Evolutionary conservation across 2,797 vertebrate genomes (phyloP).

Genomic region (Amazonetta brasiliensis): DNA sequence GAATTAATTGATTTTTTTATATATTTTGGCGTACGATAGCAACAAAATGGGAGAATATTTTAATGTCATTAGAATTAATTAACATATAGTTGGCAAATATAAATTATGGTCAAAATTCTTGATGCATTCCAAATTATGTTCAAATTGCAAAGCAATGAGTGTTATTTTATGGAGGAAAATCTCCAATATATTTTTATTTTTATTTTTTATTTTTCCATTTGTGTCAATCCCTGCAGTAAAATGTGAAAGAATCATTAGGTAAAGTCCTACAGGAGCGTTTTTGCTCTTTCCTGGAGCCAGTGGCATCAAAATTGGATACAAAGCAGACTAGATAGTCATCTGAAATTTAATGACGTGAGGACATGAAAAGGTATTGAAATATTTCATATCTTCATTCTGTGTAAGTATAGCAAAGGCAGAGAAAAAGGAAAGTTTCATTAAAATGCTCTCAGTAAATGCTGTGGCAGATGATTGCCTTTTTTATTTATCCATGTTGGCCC

Average conservation of each 20-base stretch:
- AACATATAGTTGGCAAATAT: conserved; percentile 41
- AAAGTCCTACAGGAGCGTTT: conserved; percentile 7
- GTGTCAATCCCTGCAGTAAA: not conserved
- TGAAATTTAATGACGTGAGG: not conserved
- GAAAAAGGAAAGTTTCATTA: not conserved
- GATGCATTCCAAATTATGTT: conserved; percentile 28
- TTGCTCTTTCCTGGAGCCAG: conserved; percentile 32
- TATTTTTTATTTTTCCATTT: not conserved
- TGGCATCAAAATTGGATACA: not conserved
- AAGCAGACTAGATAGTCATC: not conserved
- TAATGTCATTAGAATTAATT: conserved; percentile 67
- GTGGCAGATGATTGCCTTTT: not conserved
- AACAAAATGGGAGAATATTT: conserved; percentile 36
- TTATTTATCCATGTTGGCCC: not conserved
- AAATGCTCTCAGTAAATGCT: not conserved
- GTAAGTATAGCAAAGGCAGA: not conserved
- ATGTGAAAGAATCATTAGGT: not conserved
- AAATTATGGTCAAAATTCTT: not conserved
- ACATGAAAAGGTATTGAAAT: conserved; percentile 22
- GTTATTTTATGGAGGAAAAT: not conserved
- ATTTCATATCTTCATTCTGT: not conserved
- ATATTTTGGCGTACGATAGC: not conserved
- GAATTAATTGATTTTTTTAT: not conserved
- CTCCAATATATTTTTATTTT: not conserved
- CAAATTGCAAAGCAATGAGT: not conserved